Conservation (phyloP, 2,113 vertebrate genomes). For the Rhagologus leucostigma region DNA sequence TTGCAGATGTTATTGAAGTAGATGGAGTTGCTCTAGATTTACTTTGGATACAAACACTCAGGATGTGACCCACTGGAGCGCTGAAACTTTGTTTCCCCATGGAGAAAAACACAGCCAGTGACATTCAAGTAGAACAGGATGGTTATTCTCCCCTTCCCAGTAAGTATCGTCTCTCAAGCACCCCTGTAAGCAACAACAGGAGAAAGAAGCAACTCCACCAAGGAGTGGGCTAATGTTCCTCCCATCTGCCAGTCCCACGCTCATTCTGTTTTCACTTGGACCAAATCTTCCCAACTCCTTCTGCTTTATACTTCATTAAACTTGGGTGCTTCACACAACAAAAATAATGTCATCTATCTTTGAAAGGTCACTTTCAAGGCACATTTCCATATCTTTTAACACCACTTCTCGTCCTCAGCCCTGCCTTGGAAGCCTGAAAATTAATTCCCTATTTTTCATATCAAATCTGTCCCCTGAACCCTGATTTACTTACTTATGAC, state of each 20-base stretch:
- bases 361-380: constrained; percentile 3
- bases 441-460: neutral
- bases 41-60: neutral
- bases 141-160: neutral
- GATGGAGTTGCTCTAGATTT: neutral
- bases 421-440: neutral
- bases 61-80: neutral
- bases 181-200: neutral
- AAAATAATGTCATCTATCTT: neutral
- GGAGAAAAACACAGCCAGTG: neutral
- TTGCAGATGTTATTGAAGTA: neutral
- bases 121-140: neutral
- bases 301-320: neutral
- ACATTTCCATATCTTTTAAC: neutral
- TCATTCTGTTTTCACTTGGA: constrained; percentile 38
- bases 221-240: neutral
- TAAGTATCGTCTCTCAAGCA: neutral
- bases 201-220: neutral
- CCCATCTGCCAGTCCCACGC: neutral
- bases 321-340: neutral
- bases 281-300: neutral
- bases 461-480: neutral
- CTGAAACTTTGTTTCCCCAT: neutral
- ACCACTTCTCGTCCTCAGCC: neutral
- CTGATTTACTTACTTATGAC: neutral